Percentiles rank a stretch among this genome's conserved stretches.
Conservation (phyloP, 2,797 vertebrate genomes). For the Diplodus puntazzo region DNA sequence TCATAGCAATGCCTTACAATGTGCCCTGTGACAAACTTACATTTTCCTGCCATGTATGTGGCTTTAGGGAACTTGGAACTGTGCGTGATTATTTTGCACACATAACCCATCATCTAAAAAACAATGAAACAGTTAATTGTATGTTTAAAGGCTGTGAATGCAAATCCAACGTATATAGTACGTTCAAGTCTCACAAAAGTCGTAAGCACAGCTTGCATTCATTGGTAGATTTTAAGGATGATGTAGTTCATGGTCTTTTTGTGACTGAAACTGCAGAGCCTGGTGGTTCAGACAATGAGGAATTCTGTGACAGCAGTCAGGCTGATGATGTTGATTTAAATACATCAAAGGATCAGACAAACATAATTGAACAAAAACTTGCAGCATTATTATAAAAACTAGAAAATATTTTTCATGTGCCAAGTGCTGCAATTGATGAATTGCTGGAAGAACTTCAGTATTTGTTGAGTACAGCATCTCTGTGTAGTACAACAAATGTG, state of each 20-base stretch:
- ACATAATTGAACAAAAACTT: not conserved
- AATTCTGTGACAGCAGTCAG: too few species aligned
- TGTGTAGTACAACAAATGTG: conserved; percentile 3
- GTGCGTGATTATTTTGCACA: not conserved
- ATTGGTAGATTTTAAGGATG: too few species aligned
- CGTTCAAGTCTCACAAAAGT: not conserved
- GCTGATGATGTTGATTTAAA: too few species aligned
- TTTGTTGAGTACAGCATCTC: not conserved
- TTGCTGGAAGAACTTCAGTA: conserved; percentile 7
- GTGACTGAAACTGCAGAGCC: too few species aligned
- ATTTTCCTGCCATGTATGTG: not conserved
- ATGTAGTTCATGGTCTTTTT: too few species aligned
- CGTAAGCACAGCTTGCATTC: too few species aligned
- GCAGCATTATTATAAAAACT: conserved; percentile 3
- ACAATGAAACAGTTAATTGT: not conserved
- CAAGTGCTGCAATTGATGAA: conserved; percentile 32
- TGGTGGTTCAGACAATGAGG: too few species aligned
- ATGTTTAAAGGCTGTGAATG: conserved; percentile 8
- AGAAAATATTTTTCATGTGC: conserved; percentile 21
- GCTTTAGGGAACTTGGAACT: conserved; percentile 2
- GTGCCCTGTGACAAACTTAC: not conserved
- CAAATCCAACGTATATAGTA: not conserved
- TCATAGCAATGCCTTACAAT: not conserved
- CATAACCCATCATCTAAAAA: not conserved
- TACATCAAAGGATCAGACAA: too few species aligned